Evolutionary conservation across 2,797 vertebrate species (phyloP).

Genomic region (Myripristis jacobus): DNA sequence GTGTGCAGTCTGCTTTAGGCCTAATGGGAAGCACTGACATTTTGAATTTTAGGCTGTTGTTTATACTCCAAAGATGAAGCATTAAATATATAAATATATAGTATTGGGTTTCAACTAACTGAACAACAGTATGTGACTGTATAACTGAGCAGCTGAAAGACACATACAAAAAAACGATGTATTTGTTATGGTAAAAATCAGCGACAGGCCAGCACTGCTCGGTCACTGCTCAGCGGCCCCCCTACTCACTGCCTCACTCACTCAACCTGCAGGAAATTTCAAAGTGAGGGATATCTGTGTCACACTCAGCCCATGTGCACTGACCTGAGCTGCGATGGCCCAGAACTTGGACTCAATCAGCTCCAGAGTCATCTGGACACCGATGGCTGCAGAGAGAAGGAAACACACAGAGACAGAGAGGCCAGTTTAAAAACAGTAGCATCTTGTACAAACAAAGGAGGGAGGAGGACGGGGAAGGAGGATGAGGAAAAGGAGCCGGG

Average conservation of each 20-base stretch:
- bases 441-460: too few species aligned
- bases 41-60: too few species aligned
- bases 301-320: neutral
- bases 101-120: too few species aligned
- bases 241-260: too few species aligned
- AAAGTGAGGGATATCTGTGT: neutral
- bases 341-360: conserved; percentile 72
- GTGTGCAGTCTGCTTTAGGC: too few species aligned
- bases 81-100: too few species aligned
- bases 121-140: too few species aligned
- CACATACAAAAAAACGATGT: neutral
- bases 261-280: neutral
- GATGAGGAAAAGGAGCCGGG: neutral
- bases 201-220: too few species aligned
- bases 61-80: too few species aligned
- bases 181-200: neutral
- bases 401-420: conserved; percentile 19
- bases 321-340: conserved; percentile 70
- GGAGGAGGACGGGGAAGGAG: conserved; percentile 2
- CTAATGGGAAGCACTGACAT: too few species aligned
- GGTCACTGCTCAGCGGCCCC: too few species aligned
- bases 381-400: conserved; percentile 65
- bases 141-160: neutral
- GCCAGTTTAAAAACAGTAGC: too few species aligned
- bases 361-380: conserved; percentile 76